These are phyloP conservation scores for Zapus hudsonius DNA, from an alignment of 2,113 vertebrate species.

Conservation along the genomic window DNA sequence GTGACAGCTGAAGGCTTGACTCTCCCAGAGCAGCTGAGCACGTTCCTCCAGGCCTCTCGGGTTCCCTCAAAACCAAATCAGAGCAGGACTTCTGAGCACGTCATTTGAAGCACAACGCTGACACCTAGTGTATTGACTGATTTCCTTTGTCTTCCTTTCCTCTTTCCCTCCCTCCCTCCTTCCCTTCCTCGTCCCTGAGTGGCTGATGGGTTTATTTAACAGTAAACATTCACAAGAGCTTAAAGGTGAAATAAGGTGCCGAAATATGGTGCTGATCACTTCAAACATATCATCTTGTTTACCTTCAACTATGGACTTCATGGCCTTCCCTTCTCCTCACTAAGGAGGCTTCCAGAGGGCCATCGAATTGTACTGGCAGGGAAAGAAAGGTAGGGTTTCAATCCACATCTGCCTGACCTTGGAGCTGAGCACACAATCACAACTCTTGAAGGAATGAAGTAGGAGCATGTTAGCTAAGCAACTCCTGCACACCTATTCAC, in stretches of 20 bases:
- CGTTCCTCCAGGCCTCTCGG: not conserved
- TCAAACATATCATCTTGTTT: not conserved
- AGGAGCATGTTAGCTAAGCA: too few relatives aligned
- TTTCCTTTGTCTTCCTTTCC: not conserved
- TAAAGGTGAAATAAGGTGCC: not conserved
- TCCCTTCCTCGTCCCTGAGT: not conserved
- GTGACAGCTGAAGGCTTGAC: not conserved
- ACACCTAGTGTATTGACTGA: constrained; percentile 73
- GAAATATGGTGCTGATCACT: not conserved
- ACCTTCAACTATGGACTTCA: constrained; percentile 3
- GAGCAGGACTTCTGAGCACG: not conserved
- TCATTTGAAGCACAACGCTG: constrained; percentile 71
- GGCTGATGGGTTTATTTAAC: not conserved
- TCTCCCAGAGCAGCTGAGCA: not conserved
- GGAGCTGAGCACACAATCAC: not conserved
- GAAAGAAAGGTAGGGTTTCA: constrained; percentile 19
- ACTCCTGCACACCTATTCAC: too few relatives aligned
- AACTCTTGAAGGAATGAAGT: constrained; percentile 19
- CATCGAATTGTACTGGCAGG: not conserved
- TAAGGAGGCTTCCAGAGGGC: too few relatives aligned
- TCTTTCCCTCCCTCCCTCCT: not conserved
- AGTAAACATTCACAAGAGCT: not conserved
- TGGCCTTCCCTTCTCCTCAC: too few relatives aligned
- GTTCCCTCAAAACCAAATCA: not conserved
- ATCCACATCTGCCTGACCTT: not conserved